Base-by-base conservation (phyloP, 2,888 invertebrate genomes). In the Lasius platythorax region DNA sequence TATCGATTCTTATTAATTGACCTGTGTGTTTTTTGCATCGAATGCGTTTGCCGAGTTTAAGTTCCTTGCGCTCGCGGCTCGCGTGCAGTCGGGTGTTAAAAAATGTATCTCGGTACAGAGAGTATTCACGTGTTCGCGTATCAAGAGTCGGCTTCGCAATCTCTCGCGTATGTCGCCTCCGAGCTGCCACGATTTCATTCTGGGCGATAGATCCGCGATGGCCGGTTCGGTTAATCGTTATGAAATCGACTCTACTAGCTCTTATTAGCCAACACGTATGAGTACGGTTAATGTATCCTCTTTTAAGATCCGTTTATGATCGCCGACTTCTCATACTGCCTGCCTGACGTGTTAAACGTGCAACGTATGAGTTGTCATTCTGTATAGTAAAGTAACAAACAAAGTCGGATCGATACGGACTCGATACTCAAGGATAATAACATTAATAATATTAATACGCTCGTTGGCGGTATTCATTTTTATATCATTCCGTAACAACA, bases 1-100 rank as follows among this genome's bases (percentile, higher is more conserved):
- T 56, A 82, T 64, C 46, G 66, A 61, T 76, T 58, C 46, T 88
- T 79, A 43, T 85, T 63, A 61, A 64, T 79, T 64, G 56, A 37
- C 61, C 68, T 46, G 28, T 56, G n/a, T 37, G 11, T 70, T 50
- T 76, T 50, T 73, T 43, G 68, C 58, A 72, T 50, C 40, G 61
- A 83, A 68, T 76, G 46, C 43, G 15, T 75, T 81, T 68, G 58
- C 58, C 43, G 81, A 87, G n/a, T 83, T 84, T 75, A 86, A 83
- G 87, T 89, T 89, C 87, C 86, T 88, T 64, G 87, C 81, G 64
- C 74, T 85, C 85, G 56, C 79, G 66, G 76, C 40, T 53, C 6
- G 75, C 74, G 43, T 56, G 50, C 70, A 66, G 18, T 78, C 78
- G 78, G n/a, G n/a, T 53, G 40, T 28, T 67, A 56, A 78, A 53